Base-by-base conservation (phyloP, 1,140 invertebrate genomes). In the Drosophila pallidifrons region DNA sequence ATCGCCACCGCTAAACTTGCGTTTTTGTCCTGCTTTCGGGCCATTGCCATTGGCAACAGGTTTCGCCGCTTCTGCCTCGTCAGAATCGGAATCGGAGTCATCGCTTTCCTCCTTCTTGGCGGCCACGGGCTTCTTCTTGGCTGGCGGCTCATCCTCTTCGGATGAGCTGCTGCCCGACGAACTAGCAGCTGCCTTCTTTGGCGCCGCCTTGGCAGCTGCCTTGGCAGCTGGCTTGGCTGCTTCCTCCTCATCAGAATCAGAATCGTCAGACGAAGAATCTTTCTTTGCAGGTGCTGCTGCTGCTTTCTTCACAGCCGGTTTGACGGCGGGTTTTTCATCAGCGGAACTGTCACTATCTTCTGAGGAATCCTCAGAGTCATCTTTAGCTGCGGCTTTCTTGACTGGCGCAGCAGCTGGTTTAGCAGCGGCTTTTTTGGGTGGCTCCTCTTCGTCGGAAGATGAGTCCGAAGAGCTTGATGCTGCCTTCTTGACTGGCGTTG, bases 141-240 rank as follows among this genome's bases (percentile, higher is more conserved):
- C 67, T 38, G 70, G 61, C 10, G 35, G 58, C 2, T 72, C 43
- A n/a, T 77, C 68, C n/a, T 87, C 81, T 5, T 82, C 88, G 0
- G 85, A 88, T 8, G 81, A 93, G 63, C 80, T 86, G 5, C 93
- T 92, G 3, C 94, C 93, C n/a, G 92, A 93, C 1, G 92, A 93
- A 1, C 92, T 92, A 58, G 93, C 85, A 13, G 75, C 20, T 4
- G 20, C 86, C 76, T 94, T 93, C 28, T 93, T 93, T 4, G 72
- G 76, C 25, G 82, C 69, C 41, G 77, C 20, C 49, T 85, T 86
- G 1, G 71, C 49, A 1, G 81, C 67, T 49, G 77, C 20, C 49
- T 85, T 86, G 1, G 71, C 49, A 1, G 81, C 67, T 49, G 80
- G 46, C 52, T 85, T 85, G 4, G 68, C 60, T 6, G 20, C 0